Evolutionary conservation across 2,797 vertebrate genomes (phyloP), one percentile per base, ranked within the genome.

Genomic region (Buphagus erythrorhynchus): DNA sequence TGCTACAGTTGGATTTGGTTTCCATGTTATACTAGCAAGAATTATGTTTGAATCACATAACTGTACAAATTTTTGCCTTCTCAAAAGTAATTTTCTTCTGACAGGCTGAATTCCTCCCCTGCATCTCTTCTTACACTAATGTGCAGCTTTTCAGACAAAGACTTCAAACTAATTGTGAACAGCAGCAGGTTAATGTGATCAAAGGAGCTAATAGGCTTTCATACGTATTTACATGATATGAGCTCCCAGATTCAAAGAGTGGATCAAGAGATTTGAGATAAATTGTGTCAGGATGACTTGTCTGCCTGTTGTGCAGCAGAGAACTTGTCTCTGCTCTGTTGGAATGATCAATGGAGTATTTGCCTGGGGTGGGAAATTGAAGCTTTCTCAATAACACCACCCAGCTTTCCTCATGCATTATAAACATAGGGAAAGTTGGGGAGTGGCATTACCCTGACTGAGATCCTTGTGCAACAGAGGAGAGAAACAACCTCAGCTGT

Each of bases 121-220:
- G 88, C 0, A 1, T 57, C 87, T 95, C 67, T 42, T 83, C 55
- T 91, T 38, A 65, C 29, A 58, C 48, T 86, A 73, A 79, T 54
- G 49, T 15, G 28, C 43, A 86, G 58, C 82, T 96, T 94, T 95
- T 76, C 93, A 94, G 86, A 80, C 68, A 93, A 95, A 93, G 81
- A 86, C 73, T 75, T 93, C 76, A 76, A 94, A 90, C 73, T 91
- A 95, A 95, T 95, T 90, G 93, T 78, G 66, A 79, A 52, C 74
- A 69, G 82, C 31, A 2, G 66, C 63, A 86, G 71, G 85, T 93
- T 95, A 95, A 66, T 82, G 21, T 86, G 93, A 95, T 97, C 93
- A 95, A 95, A 94, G 69, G 42, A 79, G 51, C 59, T 96, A 96
- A 95, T 43, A 94, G 80, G 83, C 87, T 95, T 96, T 91, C 45